A percentile compares a stretch with the other conserved stretches of the same genome.
Conservation (phyloP, 2,113 vertebrate genomes). For the Lophura nycthemera region DNA sequence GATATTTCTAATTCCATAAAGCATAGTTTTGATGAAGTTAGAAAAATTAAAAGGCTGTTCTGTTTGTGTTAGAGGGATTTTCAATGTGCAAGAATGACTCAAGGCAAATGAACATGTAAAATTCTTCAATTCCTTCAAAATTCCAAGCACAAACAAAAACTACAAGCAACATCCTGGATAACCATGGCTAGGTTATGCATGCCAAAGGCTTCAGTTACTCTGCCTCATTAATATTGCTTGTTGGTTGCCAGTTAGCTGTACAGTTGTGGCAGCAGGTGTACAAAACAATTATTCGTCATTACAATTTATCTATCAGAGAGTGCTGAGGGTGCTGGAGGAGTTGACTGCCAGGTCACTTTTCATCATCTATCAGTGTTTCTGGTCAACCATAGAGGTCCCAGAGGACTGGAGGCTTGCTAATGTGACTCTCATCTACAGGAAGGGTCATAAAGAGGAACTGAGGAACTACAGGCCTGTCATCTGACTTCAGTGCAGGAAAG, state of each 20-base stretch:
- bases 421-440: no score
- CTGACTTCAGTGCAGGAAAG: no score
- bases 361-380: no score
- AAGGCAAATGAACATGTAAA: background rate
- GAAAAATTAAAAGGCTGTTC: background rate
- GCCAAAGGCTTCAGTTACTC: background rate
- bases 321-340: no score
- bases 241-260: background rate
- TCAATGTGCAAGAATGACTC: background rate
- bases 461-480: no score
- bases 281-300: background rate
- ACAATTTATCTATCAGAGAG: no score
- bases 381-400: no score
- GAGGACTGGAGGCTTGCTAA: no score
- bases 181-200: accelerated
- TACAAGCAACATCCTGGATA: background rate
- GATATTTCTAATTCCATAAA: background rate
- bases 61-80: background rate
- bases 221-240: background rate
- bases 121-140: background rate
- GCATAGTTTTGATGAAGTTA: background rate
- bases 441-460: no score
- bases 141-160: background rate
- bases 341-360: no score
- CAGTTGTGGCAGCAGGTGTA: background rate